A percentile compares a stretch with the other conserved stretches of the same genome.
Evolutionary conservation across 2,797 vertebrate genomes (phyloP).

Genomic region (Myotis planiceps): DNA sequence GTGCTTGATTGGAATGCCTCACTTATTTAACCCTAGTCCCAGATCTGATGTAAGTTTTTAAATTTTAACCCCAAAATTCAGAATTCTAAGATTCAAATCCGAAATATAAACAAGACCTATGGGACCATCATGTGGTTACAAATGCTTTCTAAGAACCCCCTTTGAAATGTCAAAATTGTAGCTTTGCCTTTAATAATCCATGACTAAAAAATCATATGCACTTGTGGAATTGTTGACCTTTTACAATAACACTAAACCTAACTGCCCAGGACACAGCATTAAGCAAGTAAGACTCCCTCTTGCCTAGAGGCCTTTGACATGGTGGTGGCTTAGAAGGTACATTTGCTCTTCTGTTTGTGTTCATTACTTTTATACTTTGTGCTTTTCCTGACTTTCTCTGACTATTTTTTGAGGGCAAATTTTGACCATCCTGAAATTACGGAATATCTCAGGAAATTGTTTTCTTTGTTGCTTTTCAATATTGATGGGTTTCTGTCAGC

Average conservation of each 20-base stretch:
- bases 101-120: not conserved
- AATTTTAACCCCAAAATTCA: not conserved
- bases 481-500: constrained; percentile 58
- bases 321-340: not conserved
- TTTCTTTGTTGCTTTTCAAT: constrained; percentile 71
- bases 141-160: not conserved
- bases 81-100: constrained; percentile 3
- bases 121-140: not conserved
- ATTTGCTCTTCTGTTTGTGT: not conserved
- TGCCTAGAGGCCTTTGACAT: not conserved
- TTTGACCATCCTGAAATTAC: constrained; percentile 59
- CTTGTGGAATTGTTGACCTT: not conserved
- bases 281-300: not conserved
- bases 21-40: not conserved
- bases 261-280: not conserved
- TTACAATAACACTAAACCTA: not conserved
- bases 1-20: not conserved
- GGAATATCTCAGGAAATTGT: constrained; percentile 60
- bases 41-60: not conserved
- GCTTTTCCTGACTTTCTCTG: constrained; percentile 23
- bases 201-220: not conserved
- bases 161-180: constrained; percentile 9
- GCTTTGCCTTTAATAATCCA: not conserved
- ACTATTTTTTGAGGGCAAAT: constrained; percentile 9
- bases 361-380: constrained; percentile 11